Evolutionary conservation across 2,113 vertebrate species (phyloP).

Genomic region (Corythornis vintsioides): DNA sequence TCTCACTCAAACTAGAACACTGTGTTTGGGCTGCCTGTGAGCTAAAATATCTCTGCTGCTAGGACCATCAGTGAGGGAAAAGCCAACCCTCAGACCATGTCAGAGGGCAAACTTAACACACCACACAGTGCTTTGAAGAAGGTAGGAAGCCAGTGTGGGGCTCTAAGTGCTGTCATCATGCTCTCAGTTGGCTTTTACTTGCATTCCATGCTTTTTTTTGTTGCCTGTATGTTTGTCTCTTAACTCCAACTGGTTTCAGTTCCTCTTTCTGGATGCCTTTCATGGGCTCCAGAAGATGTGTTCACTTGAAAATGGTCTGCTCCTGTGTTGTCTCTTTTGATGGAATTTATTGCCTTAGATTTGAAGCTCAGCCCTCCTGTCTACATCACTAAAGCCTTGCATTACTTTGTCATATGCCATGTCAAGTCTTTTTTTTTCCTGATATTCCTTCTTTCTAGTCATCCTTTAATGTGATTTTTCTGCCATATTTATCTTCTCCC

Average conservation of each 20-base stretch:
- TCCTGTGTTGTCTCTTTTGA: not conserved
- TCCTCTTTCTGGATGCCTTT: not conserved
- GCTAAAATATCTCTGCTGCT: not conserved
- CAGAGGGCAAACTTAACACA: constrained; percentile 25
- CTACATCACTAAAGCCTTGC: not conserved
- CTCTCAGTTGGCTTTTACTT: not conserved
- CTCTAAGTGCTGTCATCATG: not conserved
- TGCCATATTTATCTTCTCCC: not conserved
- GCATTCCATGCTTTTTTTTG: not conserved
- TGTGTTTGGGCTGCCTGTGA: not conserved
- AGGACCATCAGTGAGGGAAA: not conserved
- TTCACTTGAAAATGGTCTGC: not conserved
- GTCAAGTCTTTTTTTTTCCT: not conserved
- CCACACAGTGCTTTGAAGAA: not conserved
- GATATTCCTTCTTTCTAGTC: not conserved
- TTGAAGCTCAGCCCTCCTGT: not conserved
- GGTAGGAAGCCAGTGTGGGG: not conserved
- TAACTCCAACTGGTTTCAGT: not conserved
- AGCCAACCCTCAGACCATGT: not conserved
- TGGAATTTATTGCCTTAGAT: not conserved
- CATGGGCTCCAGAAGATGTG: not conserved
- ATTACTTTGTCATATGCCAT: not conserved
- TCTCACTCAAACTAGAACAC: no score
- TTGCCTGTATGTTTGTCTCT: not conserved
- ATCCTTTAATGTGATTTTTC: not conserved